Evolutionary conservation across 53 echinoderm and acorn worm genomes (phyloP), one percentile per base, ranked within the genome.

Genomic region (Paelopatides confundens): DNA sequence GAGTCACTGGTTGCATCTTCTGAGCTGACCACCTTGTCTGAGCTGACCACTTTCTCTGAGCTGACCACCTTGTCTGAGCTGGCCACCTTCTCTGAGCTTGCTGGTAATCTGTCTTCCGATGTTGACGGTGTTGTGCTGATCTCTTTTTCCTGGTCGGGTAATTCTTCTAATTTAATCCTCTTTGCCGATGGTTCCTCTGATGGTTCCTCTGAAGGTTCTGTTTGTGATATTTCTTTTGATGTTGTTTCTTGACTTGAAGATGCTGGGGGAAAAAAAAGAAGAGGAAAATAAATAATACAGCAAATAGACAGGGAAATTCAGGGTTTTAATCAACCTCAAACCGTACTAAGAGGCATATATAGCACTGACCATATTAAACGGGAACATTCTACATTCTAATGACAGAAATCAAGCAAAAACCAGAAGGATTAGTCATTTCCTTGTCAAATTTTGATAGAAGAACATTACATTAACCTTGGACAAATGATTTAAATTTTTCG

Each of bases 111-210:
- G 24, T 74, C 74, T 28, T 74, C 74, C 8, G 74, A 74, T 39
- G 74, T 74, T 74, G 74, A 74, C 11, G 74, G 74, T 58, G 58
- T 58, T 11, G 46, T 46, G 23, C 46, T 46, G 9, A 74, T 39
- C 74, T 74, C 74, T 35, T 37, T 39, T 27, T 23, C 40, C 43
- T 74, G 74, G 27, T 74, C 74, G 2, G 74, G 74, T 39, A 74
- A 36, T 43, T 74, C 74, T 39, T 46, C 74, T 39, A 74, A 40
- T 21, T 74, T 74, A 35, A 74, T 39, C 35, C 35, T 74, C 28
- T 74, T 74, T 4, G 74, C 40, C n/a, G 74, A 23, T 26, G 74
- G 74, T 74, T 74, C 74, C 2, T 74, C 74, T 33, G 74, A 43
- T 58, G 58, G 29, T 36, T 68, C n/a, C n/a, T n/a, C n/a, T n/a